Evolutionary conservation across 2,888 invertebrate genomes (phyloP).

Genomic region (Adela reaumurella): DNA sequence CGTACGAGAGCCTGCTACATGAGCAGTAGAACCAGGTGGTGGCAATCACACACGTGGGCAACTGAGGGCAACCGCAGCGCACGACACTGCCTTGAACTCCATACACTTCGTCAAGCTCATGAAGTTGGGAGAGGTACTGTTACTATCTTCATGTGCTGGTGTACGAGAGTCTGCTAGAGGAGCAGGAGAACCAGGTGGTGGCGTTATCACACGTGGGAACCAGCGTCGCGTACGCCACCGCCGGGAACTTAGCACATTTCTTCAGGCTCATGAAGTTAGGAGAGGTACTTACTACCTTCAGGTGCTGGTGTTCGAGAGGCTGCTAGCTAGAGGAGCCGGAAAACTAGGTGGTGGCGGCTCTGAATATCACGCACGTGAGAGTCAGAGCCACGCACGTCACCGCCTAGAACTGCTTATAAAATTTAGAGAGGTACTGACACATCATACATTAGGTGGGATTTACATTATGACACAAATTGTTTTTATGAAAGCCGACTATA

Average conservation of each 20-base stretch:
- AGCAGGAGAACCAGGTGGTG: constrained; percentile 70
- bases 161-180: constrained; percentile 72
- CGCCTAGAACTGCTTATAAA: constrained; percentile 67
- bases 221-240: constrained; percentile 61
- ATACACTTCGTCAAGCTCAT: constrained; percentile 66
- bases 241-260: constrained; percentile 72
- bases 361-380: constrained; percentile 67
- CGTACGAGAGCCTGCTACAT: constrained; percentile 72
- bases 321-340: constrained; percentile 72
- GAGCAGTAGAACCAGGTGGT: constrained; percentile 73
- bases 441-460: constrained; percentile 63
- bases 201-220: constrained; percentile 74
- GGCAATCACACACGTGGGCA: constrained; percentile 71
- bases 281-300: constrained; percentile 64
- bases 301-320: constrained; percentile 67
- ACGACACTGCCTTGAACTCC: constrained; percentile 70
- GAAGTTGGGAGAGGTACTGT: constrained; percentile 69
- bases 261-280: constrained; percentile 70
- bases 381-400: constrained; percentile 63
- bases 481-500: no score
- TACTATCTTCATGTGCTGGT: constrained; percentile 62
- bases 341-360: constrained; percentile 71
- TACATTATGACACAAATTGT: no score
- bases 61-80: constrained; percentile 61
- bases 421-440: constrained; percentile 66